Base-by-base conservation (phyloP, 2,113 vertebrate genomes). In the Elephantulus edwardii region DNA sequence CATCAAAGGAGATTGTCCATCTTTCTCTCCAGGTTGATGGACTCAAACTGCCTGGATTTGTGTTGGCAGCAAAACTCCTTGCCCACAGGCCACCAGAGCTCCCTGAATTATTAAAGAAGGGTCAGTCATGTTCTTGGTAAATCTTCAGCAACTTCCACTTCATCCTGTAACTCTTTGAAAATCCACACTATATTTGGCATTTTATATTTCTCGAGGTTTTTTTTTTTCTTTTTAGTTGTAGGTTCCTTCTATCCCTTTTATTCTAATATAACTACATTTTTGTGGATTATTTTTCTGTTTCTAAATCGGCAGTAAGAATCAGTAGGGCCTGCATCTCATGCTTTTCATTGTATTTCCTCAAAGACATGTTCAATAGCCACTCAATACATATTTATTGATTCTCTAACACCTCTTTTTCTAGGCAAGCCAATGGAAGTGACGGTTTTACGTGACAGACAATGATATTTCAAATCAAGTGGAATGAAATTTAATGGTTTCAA, bases 401-500 rank as follows among this genome's bases (percentile, higher is more conserved):
- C 35, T 58, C 26, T 78, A 58, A 74, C 20, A 78, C 56, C 3
- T 4, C 11, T 33, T 13, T n/a, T 83, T 16, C 50, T 78, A 24
- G 30, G 42, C 7, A 88, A 90, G 88, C 80, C 62, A 88, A 71
- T 79, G 50, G 52, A 78, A 62, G 14, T 74, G 22, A 92, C 81
- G 30, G 30, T 56, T 30, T 30, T 33, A 48, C 3, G 16, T 83
- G 64, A 88, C 70, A 93, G 38, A 78, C 78, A 88, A 83, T 78
- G 30, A 64, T 28, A 50, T 75, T 56, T 62, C 78, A 86, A 76
- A 68, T 19, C 4, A 83, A 75, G 8, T 12, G 78, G 56, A 3
- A 44, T 19, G 54, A 90, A 68, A 88, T 92, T 62, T 92, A 74
- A 86, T 85, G 90, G 79, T 70, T 79, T 86, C 56, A 79, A 85